Percentiles rank a stretch among this genome's conserved stretches.
Conservation (phyloP, 2,113 vertebrate genomes). For the Pachypanchax playfairii region DNA sequence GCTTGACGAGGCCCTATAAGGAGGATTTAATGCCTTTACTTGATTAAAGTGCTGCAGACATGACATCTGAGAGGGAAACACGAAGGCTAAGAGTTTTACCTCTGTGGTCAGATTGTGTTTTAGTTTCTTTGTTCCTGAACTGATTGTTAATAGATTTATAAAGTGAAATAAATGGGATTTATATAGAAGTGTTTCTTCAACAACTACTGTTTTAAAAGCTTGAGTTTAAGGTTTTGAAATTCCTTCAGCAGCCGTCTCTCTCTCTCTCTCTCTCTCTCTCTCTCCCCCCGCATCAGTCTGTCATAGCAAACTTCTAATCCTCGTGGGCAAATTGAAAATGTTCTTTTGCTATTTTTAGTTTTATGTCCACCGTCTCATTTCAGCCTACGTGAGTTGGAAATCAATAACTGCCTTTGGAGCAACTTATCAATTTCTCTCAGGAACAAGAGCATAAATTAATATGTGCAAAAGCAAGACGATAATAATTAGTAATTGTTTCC, state of each 20-base stretch:
- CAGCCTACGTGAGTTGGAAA: slow-evolving; percentile 9
- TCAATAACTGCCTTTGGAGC: not conserved
- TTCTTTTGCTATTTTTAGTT: not conserved
- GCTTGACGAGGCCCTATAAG: slow-evolving; percentile 25
- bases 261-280: too few relatives aligned
- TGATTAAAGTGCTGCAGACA: slow-evolving; percentile 24
- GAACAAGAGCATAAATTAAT: slow-evolving; percentile 14
- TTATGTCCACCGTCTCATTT: not conserved
- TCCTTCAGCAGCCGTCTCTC: not conserved
- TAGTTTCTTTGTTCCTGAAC: not conserved
- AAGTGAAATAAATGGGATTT: not conserved
- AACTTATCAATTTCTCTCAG: slow-evolving; percentile 6
- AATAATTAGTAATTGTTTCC: slow-evolving; percentile 7
- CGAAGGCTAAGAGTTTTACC: not conserved
- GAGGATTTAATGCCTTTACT: slow-evolving; percentile 35
- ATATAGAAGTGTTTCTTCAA: not conserved
- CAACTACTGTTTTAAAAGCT: not conserved
- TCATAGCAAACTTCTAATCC: slow-evolving; percentile 1
- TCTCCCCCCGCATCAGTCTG: not conserved
- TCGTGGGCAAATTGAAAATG: not conserved
- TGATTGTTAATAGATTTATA: slow-evolving; percentile 4
- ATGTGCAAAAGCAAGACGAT: slow-evolving; percentile 7
- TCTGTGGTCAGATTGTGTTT: not conserved
- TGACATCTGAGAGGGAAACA: slow-evolving; percentile 21
- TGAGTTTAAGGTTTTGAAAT: too few relatives aligned